These are phyloP conservation scores for Tinamus major DNA, from an alignment of 2,797 vertebrate genomes.

Conservation along the genomic window DNA sequence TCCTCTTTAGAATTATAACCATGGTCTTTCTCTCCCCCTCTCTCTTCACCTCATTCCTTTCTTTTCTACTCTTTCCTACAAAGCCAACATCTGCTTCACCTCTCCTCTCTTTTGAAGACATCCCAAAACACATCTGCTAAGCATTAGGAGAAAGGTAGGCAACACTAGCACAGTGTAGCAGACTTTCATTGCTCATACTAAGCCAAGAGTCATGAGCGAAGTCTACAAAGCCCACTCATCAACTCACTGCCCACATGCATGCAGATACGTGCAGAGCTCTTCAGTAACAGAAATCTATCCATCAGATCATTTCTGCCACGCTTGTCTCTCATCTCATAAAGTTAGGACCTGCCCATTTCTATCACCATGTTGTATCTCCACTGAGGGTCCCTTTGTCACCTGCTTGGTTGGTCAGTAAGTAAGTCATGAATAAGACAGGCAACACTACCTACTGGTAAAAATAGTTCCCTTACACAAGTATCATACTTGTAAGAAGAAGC, in stretches of 20 bases:
- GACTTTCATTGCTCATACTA: background rate
- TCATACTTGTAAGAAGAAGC: background rate
- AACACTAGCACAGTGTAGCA: background rate
- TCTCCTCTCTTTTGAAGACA: background rate
- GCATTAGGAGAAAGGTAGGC: background rate
- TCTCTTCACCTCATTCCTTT: background rate
- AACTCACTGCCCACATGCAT: background rate
- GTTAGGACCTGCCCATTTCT: background rate
- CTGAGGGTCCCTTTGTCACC: background rate
- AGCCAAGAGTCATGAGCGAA: background rate
- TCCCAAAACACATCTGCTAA: background rate
- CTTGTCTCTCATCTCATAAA: background rate
- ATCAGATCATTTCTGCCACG: fast-evolving
- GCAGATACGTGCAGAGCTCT: background rate
- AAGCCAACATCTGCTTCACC: background rate
- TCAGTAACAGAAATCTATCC: background rate
- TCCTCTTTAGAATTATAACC: background rate
- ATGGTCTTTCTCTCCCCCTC: background rate
- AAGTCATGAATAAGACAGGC: background rate
- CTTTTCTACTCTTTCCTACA: background rate
- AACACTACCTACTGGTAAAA: background rate
- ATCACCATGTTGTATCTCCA: background rate
- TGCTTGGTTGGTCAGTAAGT: background rate
- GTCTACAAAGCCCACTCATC: background rate
- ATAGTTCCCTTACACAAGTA: background rate